Percentiles rank a stretch among this genome's conserved stretches.
phyloP scores from a whole-genome alignment of 1,140 invertebrate genomes.

The Megalonaias nervosa region DNA sequence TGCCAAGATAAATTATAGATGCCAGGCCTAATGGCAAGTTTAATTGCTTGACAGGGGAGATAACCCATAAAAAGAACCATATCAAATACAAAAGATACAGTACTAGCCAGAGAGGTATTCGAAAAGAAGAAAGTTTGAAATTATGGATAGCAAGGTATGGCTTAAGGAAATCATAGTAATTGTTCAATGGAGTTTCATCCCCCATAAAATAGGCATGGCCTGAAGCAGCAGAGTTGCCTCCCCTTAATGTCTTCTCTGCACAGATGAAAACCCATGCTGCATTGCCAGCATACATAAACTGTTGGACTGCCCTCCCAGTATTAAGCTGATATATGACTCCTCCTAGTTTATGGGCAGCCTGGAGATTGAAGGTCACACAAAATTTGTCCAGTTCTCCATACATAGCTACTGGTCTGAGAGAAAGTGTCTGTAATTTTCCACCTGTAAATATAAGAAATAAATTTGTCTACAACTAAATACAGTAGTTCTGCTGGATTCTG shows the following conservation, averaged over 20 bases:
- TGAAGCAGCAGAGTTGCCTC: too few species aligned
- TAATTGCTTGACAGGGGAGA: constrained; percentile 59
- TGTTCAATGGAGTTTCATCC: constrained; percentile 79
- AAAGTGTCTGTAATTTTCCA: constrained; percentile 74
- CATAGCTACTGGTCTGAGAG: constrained; percentile 77
- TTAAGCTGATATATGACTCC: constrained; percentile 72
- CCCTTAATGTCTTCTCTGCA: constrained; percentile 60
- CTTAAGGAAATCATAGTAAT: constrained; percentile 76
- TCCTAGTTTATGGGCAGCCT: constrained; percentile 72
- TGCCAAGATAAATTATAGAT: constrained; percentile 74
- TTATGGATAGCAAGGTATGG: constrained; percentile 72
- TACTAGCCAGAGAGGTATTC: constrained; percentile 71
- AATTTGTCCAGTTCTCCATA: constrained; percentile 80
- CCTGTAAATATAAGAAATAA: constrained; percentile 55
- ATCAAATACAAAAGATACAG: constrained; percentile 74
- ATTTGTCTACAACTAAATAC: too few species aligned
- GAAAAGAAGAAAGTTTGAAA: constrained; percentile 61
- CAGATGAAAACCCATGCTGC: constrained; percentile 80
- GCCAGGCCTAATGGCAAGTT: constrained; percentile 48
- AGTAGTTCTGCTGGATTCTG: too few species aligned
- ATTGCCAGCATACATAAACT: constrained; percentile 79
- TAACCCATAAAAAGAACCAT: constrained; percentile 70
- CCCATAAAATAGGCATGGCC: constrained; percentile 78
- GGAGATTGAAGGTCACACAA: constrained; percentile 75
- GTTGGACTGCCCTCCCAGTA: constrained; percentile 68